Conservation (phyloP, 1,140 invertebrate genomes). For the Gerris buenoi region DNA sequence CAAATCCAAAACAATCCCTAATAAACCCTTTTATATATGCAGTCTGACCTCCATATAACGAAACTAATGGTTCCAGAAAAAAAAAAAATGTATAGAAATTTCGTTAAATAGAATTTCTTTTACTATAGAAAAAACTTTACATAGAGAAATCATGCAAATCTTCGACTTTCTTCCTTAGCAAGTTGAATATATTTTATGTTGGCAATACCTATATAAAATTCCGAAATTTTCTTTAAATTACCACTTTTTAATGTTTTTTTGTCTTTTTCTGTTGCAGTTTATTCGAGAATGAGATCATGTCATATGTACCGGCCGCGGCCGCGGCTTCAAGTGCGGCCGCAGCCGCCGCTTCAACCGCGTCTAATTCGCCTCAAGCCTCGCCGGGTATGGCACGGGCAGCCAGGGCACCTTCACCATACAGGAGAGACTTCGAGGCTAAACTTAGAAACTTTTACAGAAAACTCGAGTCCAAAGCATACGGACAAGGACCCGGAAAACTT, state of each 20-base stretch:
- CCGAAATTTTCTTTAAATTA: too few relatives aligned
- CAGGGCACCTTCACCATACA: conserved; percentile 69
- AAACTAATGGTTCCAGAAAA: too few relatives aligned
- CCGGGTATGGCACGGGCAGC: conserved; percentile 58
- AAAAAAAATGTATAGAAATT: too few relatives aligned
- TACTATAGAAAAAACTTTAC: too few relatives aligned
- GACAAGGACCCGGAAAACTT: conserved; percentile 86
- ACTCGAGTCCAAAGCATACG: conserved; percentile 89
- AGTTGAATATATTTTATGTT: too few relatives aligned
- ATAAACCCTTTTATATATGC: too few relatives aligned
- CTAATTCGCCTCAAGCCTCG: conserved; percentile 62
- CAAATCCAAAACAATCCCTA: too few relatives aligned
- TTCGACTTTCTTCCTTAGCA: too few relatives aligned
- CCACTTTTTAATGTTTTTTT: conserved; percentile 1
- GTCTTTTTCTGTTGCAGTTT: conserved; percentile 50
- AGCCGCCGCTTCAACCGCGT: conserved; percentile 38
- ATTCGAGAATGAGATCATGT: conserved; percentile 97
- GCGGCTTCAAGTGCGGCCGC: conserved; percentile 58
- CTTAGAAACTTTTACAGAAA: conserved; percentile 87
- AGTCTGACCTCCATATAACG: too few relatives aligned
- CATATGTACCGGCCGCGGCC: conserved; percentile 63
- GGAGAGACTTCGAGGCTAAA: conserved; percentile 89
- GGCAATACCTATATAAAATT: too few relatives aligned
- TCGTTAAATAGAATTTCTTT: too few relatives aligned
- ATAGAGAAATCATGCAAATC: too few relatives aligned